A percentile compares a stretch with the other conserved stretches of the same genome.
phyloP scores from a whole-genome alignment of 1,140 invertebrate genomes.

The Pogonomyrmex barbatus region DNA sequence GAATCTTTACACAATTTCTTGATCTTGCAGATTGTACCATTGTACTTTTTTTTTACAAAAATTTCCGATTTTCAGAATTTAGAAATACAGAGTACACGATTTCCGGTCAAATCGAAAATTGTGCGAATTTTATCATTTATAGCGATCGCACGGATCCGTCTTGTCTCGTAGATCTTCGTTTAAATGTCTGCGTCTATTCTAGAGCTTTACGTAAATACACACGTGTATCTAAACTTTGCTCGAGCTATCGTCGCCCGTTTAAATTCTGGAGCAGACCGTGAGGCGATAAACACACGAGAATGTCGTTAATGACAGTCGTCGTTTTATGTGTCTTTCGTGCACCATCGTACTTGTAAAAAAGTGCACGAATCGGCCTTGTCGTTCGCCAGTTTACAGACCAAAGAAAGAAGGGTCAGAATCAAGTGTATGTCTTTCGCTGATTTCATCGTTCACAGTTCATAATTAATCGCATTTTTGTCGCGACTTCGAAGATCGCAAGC shows the following conservation, averaged over 20 bases:
- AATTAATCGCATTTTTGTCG: slow-evolving; percentile 12
- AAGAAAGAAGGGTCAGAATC: neutral
- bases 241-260: slow-evolving; percentile 27
- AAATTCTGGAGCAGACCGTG: neutral
- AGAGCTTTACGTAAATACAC: slow-evolving; percentile 19
- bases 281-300: slow-evolving; percentile 55
- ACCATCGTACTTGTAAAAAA: neutral
- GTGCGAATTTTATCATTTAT: slow-evolving; percentile 9
- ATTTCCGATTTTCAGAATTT: neutral
- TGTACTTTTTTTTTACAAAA: neutral
- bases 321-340: neutral
- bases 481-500: neutral
- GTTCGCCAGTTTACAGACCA: neutral
- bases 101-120: slow-evolving; percentile 21
- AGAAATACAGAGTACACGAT: neutral
- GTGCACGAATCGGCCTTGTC: neutral
- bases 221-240: neutral
- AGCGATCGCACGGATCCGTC: neutral
- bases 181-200: slow-evolving; percentile 1
- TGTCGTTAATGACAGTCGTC: slow-evolving; percentile 53
- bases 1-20: neutral
- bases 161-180: neutral
- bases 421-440: neutral
- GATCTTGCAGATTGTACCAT: neutral
- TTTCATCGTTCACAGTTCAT: neutral